Base-by-base conservation (phyloP, 2,888 invertebrate genomes). In the Stenichneumon culpator region DNA sequence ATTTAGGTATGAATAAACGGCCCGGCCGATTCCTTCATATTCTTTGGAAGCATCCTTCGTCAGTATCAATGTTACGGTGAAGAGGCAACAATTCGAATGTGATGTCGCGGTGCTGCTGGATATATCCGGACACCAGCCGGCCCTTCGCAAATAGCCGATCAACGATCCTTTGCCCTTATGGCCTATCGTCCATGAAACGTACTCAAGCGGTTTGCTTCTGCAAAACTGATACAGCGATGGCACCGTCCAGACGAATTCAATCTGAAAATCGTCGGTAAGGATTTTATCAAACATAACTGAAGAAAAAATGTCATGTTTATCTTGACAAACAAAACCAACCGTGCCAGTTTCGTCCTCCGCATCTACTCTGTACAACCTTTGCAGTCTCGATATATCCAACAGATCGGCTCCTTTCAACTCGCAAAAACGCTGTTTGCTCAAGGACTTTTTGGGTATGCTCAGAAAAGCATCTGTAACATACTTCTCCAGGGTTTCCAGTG, bases 191-290 rank as follows among this genome's bases (percentile, higher is more conserved):
- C 52, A 52, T 9, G 52, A 52, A 6, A 52, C 52, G 19, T 52
- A 52, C 52, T 52, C 52, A 1, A 52, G 19, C 19, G 52, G 52
- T 19, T 52, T 52, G 19, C 52, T 19, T 19, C 52, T 19, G 19
- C 52, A 52, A 9, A 19, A n/a, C 7, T 52, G 52, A 52, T 52
- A 52, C 2, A 52, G 19, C 52, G 52, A 52, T 52, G 52, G 52
- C 19, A 52, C 52, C 52, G 19, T 52, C 52, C 52, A 52, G 52
- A 52, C 19, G 52, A 52, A 52, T 52, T 52, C 52, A 19, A 52
- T 19, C 52, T 52, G 19, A 19, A 52, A 19, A 19, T 52, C 6
- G 16, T 19, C 9, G 19, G 19, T 19, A 52, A 9, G 2, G 9
- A 52, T 19, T 52, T 7, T n/a, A 19, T 52, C 7, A 52, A 52